Percentiles rank a stretch among this genome's conserved stretches.
phyloP scores from a whole-genome alignment of 2,113 vertebrate genomes.

The Hippocampus guttulatus region DNA sequence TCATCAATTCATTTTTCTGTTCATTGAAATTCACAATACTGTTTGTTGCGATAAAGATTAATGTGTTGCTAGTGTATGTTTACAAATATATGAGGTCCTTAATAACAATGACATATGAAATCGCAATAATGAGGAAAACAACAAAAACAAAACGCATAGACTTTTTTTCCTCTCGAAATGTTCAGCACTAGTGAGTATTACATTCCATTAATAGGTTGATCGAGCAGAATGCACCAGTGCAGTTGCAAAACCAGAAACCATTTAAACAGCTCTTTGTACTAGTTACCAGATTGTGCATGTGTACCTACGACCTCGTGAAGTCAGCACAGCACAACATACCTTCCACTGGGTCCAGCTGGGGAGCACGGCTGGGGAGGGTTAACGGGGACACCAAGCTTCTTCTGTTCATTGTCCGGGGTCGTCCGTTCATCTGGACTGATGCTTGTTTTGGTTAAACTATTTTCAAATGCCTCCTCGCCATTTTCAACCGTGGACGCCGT shows the following conservation, averaged over 20 bases:
- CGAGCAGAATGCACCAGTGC: not conserved
- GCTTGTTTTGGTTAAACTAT: slow-evolving; percentile 45
- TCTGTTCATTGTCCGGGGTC: slow-evolving; percentile 48
- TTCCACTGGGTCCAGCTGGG: slow-evolving; percentile 51
- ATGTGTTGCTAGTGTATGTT: too few relatives aligned
- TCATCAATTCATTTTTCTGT: too few relatives aligned
- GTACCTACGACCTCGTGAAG: not conserved
- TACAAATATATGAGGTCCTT: too few relatives aligned
- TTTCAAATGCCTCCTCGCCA: slow-evolving; percentile 33
- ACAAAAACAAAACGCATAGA: not conserved
- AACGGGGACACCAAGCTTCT: slow-evolving; percentile 46
- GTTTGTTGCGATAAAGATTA: too few relatives aligned
- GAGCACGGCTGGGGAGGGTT: slow-evolving; percentile 33
- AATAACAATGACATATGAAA: too few relatives aligned
- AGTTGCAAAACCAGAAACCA: not conserved
- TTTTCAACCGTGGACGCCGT: slow-evolving; percentile 34
- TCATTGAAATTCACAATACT: too few relatives aligned
- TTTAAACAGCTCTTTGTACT: not conserved
- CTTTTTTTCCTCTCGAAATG: too few relatives aligned
- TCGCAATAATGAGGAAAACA: too few relatives aligned
- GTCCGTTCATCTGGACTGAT: slow-evolving; percentile 45
- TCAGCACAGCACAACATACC: slow-evolving; percentile 44
- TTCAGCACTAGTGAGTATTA: not conserved
- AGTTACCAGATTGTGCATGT: not conserved
- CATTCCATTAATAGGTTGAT: not conserved